Evolutionary conservation across 2,113 vertebrate genomes (phyloP), one percentile per base, ranked within the genome.

Genomic region (Uria aalge): DNA sequence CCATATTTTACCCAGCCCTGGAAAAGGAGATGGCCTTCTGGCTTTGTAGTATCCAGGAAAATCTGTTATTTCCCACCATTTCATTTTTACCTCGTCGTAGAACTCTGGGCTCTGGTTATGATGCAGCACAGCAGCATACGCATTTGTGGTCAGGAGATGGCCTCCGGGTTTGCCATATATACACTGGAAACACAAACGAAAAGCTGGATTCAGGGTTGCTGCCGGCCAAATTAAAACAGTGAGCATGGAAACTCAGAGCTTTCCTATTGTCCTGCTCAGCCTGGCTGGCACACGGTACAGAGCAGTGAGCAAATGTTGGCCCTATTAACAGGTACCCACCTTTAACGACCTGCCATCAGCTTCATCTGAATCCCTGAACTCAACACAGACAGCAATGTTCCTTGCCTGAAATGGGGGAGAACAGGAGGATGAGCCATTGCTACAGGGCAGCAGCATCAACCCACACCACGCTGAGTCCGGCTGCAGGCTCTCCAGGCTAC

Each of bases 51-150:
- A 77, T 27, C 82, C 74, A 66, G 50, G 29, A 40, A 78, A 67
- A 76, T 16, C 18, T 69, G 22, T 26, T 47, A 56, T 56, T 63
- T 66, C 75, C 73, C 45, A 59, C 14, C 23, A 52, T 29, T 41
- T 56, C 14, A 2, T n/a, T 82, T 91, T 98, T 98, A 99, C 99
- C 99, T 99, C 99, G 16, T 99, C 98, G 1, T 99, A 99, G 97
- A 99, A 99, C 96, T 99, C 99, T 0, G 99, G 99, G 94, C 98
- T 99, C 97, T 99, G 99, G 90, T 99, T 99, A 98, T 99, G 99
- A 92, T 99, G 99, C 14, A 99, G 98, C 69, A 99, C 99, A 0
- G 99, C 98, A 27, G 99, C 99, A 4, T 98, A 99, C 0, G 98
- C 94, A 0, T 97, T 98, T 67, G 97, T 97, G 62, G 98, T 99